Evolutionary conservation across 2,113 vertebrate species (phyloP).

Genomic region (Rhombomys opimus): DNA sequence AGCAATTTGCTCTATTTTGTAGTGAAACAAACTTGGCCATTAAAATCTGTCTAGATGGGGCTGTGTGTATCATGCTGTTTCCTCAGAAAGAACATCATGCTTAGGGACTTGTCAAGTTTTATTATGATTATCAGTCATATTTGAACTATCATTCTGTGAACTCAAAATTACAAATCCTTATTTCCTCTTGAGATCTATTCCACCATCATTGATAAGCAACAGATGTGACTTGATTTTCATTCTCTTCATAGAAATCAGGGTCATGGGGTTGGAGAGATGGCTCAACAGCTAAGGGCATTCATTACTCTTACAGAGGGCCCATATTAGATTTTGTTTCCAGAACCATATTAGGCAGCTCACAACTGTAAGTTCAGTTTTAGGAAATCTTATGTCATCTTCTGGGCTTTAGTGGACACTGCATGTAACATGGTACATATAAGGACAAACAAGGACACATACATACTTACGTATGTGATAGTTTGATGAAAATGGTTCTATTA

Average conservation of each 20-base stretch:
- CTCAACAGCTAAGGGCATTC: neutral
- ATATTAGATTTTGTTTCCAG: neutral
- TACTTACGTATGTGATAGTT: neutral
- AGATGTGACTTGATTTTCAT: constrained; percentile 16
- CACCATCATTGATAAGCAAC: neutral
- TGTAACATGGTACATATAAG: neutral
- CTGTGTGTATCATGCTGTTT: neutral
- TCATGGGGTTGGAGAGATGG: neutral
- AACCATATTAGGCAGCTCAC: neutral
- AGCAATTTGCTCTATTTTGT: neutral
- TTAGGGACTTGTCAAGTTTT: constrained; percentile 46
- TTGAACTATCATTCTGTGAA: neutral
- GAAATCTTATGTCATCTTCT: neutral
- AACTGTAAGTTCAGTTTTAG: neutral
- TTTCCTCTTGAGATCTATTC: neutral
- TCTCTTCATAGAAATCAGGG: constrained; percentile 44
- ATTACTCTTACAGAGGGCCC: neutral
- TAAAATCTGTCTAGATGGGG: neutral
- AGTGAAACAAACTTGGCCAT: neutral
- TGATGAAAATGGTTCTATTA: neutral
- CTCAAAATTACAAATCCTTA: constrained; percentile 40
- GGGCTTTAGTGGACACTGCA: neutral
- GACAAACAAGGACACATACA: neutral
- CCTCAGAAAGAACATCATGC: neutral
- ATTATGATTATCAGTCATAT: constrained; percentile 19